Evolutionary conservation across 2,888 invertebrate species (phyloP), one percentile per base, ranked within the genome.

Genomic region (Adineta ricciae): DNA sequence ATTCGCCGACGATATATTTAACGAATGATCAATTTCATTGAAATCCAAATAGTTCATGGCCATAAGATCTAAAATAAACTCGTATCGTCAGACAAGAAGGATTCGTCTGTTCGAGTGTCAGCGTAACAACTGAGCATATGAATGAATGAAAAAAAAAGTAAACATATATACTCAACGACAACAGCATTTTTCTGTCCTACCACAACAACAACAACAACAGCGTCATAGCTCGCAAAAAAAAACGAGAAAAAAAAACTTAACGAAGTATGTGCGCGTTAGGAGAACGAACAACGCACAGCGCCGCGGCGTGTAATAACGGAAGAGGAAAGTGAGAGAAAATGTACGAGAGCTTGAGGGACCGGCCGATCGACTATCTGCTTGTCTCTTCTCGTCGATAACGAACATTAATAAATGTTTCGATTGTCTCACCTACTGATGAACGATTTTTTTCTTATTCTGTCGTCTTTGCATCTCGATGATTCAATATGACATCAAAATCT

Each of bases 271-370:
- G 64, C 32, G 32, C 32, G 64, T 32, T 64, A 27, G 32, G 64
- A 64, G 64, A 64, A 64, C 64, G 64, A 64, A 64, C 64, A 64
- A 32, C 64, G 64, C 32, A 16, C 64, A 27, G 32, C 64, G 64
- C 64, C 64, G 64, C 64, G 32, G 64, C 64, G 64, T 14, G 64
- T 52, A 32, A 64, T 64, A 64, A 64, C 64, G 64, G 64, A 64
- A 64, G 64, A 64, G 64, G 64, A 64, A 64, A 64, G 32, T 32
- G 64, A 64, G 64, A 64, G 64, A 64, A 64, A 64, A 64, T 64
- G 64, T 64, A 27, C 64, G 64, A 64, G 64, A 64, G 64, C 64
- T 64, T 64, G 64, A 32, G 64, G 64, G 64, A 64, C 64, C 64
- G 64, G 27, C 64, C 64, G 64, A 64, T 64, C 64, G 64, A 27